These are phyloP conservation scores for Cantharis flavilabris DNA, from an alignment of 2,888 invertebrate species.

Conservation along the genomic window DNA sequence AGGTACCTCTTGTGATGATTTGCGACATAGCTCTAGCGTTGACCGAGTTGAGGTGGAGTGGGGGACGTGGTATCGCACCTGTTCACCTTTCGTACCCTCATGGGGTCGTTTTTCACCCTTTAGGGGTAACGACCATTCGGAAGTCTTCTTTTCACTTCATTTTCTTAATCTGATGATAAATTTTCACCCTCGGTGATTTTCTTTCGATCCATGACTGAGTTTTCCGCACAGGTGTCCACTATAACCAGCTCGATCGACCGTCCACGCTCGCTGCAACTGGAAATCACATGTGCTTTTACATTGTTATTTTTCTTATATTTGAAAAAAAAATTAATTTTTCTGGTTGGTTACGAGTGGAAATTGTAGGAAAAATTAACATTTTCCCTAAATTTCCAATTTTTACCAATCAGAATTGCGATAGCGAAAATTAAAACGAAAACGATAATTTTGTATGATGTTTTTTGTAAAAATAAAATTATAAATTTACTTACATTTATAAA, in stretches of 20 bases:
- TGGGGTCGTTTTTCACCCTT: slow-evolving; percentile 32
- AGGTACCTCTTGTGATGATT: slow-evolving; percentile 50
- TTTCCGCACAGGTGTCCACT: slow-evolving; percentile 65
- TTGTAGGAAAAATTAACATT: neutral
- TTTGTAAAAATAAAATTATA: slow-evolving; percentile 7
- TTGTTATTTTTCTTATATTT: slow-evolving; percentile 24
- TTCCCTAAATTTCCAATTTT: neutral
- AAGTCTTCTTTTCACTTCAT: slow-evolving; percentile 17
- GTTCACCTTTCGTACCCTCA: slow-evolving; percentile 50
- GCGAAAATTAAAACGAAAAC: neutral
- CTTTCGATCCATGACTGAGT: slow-evolving; percentile 66
- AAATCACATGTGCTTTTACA: slow-evolving; percentile 43
- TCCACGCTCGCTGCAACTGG: slow-evolving; percentile 40
- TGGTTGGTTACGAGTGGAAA: neutral
- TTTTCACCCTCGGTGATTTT: slow-evolving; percentile 49
- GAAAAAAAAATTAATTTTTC: slow-evolving; percentile 8
- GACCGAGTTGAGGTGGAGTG: slow-evolving; percentile 44
- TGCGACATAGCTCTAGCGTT: slow-evolving; percentile 49
- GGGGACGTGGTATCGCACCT: slow-evolving; percentile 49
- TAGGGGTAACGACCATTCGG: slow-evolving; percentile 19
- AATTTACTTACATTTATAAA: slow-evolving; percentile 21
- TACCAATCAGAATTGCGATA: neutral
- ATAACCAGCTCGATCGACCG: slow-evolving; percentile 41
- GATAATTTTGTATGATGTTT: neutral
- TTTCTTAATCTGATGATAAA: slow-evolving; percentile 25